Percentiles rank a stretch among this genome's conserved stretches.
Conservation (phyloP, 2,113 vertebrate genomes). For the Ceuthmochares aereus region DNA sequence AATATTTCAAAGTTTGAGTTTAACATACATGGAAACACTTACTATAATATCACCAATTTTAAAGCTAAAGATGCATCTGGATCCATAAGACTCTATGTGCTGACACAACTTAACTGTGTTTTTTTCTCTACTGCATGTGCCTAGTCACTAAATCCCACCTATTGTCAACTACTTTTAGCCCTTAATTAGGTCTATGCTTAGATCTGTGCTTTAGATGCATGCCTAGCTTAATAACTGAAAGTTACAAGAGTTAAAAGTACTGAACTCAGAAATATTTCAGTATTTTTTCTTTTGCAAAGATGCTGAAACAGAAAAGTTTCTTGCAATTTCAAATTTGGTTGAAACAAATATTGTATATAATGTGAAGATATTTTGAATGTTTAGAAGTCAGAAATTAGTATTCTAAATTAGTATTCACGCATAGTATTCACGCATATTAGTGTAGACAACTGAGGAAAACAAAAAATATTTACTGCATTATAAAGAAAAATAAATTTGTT, state of each 20-base stretch:
- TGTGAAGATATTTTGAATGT: neutral
- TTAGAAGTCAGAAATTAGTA: neutral
- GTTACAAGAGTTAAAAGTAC: neutral
- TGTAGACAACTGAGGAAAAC: neutral
- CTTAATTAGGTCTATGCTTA: neutral
- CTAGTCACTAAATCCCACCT: neutral
- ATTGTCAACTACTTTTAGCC: neutral
- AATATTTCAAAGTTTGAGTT: neutral
- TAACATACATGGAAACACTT: neutral
- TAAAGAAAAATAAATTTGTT: neutral
- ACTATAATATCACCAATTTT: neutral
- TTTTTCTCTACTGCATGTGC: neutral
- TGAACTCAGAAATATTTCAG: neutral
- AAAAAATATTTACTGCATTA: neutral
- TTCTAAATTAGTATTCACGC: neutral
- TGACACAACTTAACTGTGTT: accelerated
- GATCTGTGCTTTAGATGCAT: neutral
- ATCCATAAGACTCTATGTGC: accelerated
- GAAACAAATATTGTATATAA: neutral
- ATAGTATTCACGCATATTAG: neutral
- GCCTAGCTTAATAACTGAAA: neutral
- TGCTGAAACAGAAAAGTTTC: neutral
- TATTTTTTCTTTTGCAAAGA: neutral
- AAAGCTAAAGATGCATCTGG: neutral
- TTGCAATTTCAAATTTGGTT: neutral